These are phyloP conservation scores for Noctuana brunneofusca DNA, from an alignment of 2,888 invertebrate genomes.

Conservation along the genomic window DNA sequence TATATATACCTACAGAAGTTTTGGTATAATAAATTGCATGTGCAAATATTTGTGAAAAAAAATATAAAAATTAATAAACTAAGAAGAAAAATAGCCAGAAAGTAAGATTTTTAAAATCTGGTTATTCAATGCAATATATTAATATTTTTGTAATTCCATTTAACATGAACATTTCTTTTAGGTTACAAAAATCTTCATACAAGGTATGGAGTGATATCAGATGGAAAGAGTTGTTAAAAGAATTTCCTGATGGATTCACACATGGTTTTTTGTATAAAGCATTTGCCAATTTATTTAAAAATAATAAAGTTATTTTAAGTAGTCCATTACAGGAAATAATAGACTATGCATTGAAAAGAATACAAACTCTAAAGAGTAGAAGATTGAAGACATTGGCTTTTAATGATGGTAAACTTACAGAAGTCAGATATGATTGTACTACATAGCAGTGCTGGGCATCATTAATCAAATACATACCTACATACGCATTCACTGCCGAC, in stretches of 20 bases:
- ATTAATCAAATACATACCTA: no score
- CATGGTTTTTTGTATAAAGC: conserved; percentile 54
- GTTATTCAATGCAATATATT: not conserved
- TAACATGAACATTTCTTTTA: conserved; percentile 45
- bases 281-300: conserved; percentile 40
- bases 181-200: conserved; percentile 53
- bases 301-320: conserved; percentile 46
- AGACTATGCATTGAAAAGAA: conserved; percentile 46
- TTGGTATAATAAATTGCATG: conserved; percentile 63
- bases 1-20: conserved; percentile 53
- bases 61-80: conserved; percentile 57
- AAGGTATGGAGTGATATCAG: conserved; percentile 67
- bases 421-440: conserved; percentile 24
- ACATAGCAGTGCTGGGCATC: not conserved
- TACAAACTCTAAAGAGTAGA: conserved; percentile 44
- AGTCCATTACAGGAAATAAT: conserved; percentile 52
- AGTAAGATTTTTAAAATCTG: conserved; percentile 47
- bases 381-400: conserved; percentile 57
- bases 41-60: conserved; percentile 61
- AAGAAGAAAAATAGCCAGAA: conserved; percentile 53
- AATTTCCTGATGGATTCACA: conserved; percentile 66
- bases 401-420: conserved; percentile 45
- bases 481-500: no score
- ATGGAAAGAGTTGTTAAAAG: conserved; percentile 60
- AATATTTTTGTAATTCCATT: not conserved